Percentiles rank a stretch among this genome's conserved stretches.
Conservation (phyloP, 2,113 vertebrate species). For the Hemichromis elongatus region DNA sequence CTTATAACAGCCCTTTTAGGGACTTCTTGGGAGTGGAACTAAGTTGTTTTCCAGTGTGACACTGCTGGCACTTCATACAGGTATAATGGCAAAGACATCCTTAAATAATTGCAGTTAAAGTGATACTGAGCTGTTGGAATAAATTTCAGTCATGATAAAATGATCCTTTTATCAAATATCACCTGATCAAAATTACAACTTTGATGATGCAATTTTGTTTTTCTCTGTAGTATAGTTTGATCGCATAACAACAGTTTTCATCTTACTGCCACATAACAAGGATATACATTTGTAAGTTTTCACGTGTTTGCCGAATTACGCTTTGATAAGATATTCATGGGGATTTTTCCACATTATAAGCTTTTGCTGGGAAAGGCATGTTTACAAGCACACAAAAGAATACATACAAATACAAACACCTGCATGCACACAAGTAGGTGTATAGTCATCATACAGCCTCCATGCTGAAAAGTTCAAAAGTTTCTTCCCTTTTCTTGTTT, state of each 20-base stretch:
- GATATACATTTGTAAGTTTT: slow-evolving; percentile 14
- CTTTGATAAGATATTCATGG: slow-evolving; percentile 42
- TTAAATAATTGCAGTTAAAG: slow-evolving; percentile 31
- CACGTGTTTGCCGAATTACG: slow-evolving; percentile 58
- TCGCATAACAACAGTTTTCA: background rate
- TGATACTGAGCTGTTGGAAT: background rate
- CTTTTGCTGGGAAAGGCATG: slow-evolving; percentile 25
- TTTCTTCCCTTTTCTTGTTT: background rate
- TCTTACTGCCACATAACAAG: slow-evolving; percentile 2
- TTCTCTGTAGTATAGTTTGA: background rate
- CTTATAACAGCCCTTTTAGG: slow-evolving; percentile 27
- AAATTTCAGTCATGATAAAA: background rate
- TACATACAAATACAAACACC: background rate
- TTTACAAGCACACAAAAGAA: background rate
- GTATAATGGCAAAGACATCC: slow-evolving; percentile 1
- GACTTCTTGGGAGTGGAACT: slow-evolving; percentile 23
- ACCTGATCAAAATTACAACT: background rate
- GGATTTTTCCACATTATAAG: slow-evolving; percentile 28
- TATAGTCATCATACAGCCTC: background rate
- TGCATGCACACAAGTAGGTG: background rate
- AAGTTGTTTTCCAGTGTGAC: slow-evolving; percentile 35
- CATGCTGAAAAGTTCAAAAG: slow-evolving; percentile 1
- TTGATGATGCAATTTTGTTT: background rate
- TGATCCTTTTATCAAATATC: background rate
- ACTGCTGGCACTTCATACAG: slow-evolving; percentile 11